Evolutionary conservation across 2,888 invertebrate species (phyloP), one percentile per base, ranked within the genome.

Genomic region (Vanessa cardui): DNA sequence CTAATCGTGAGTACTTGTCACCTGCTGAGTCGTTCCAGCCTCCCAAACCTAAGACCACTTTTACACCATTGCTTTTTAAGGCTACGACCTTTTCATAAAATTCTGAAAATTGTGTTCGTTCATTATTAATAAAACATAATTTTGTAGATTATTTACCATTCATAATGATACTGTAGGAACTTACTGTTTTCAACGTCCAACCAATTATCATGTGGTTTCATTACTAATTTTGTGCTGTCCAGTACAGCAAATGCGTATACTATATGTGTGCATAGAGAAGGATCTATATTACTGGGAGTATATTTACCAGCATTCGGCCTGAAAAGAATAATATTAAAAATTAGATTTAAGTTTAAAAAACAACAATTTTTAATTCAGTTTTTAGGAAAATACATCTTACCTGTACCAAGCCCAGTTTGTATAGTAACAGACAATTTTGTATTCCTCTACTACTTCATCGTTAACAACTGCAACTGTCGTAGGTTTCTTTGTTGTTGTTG

Each of bases 1-100:
- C 97, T 45, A 98, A 89, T 54, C 95, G 94, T 1, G 97, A 96
- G 86, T 98, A 98, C 81, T 98, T 98, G 83, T 97, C 96, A 5
- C 97, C 97, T 0, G 96, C 96, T 0, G 98, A 98, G 87, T 98
- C 98, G 80, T 98, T 98, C 98, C 98, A 98, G 0, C 98, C 99
- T 7, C 99, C 99, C 68, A 99, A 95, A 0, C 98, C 98, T 2
- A 99, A 93, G 0, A 97, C 92, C 0, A 97, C 96, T 84, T 97
- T 97, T 16, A 97, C 94, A 0, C 96, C 96, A 74, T 95, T 95
- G 1, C 93, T 89, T 76, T 95, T 97, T 39, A 96, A 93, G 0
- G 95, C 95, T 0, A 96, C 95, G 4, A 98, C 96, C 80, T 97
- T 96, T 78, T 97, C 97, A 84, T 98, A 98, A 86, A 98, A 98